Base-by-base conservation (phyloP, 2,888 invertebrate species). In the Epinotia nisella region DNA sequence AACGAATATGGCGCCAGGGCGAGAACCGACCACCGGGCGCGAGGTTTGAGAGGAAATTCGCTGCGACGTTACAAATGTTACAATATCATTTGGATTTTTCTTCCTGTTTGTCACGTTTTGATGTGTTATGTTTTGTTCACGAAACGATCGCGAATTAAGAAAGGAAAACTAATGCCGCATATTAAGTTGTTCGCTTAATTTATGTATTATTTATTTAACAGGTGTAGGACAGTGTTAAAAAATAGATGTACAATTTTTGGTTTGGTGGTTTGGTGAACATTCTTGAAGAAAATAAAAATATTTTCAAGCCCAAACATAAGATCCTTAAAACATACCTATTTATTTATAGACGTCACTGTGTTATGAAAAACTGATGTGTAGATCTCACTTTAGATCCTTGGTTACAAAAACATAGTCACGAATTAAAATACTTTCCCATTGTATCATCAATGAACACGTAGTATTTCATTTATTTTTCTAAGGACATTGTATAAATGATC, bases 11-110 rank as follows among this genome's bases (percentile, higher is more conserved):
- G 70, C 53, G 39, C 55, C 39, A n/a, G 17, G 15, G 56, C 24
- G 41, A 59, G 51, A 41, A 3, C 15, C 39, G 92, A 91, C 91
- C 92, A 91, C 92, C 92, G 76, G 80, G 80, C 61, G 81, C 76
- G 84, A 79, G 19, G 59, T 75, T 77, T 79, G 75, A 75, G 79
- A 79, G 82, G 83, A 88, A 87, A 91, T 91, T 91, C 91, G 91
- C 88, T 92, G 86, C 89, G 86, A 90, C 91, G 92, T 90, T 88
- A 92, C 90, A 92, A 90, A 90, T 90, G 92, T 90, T 88, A 92
- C 90, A 92, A 90, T 93, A 93, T 92, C 92, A 93, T 93, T 91
- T 89, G 85, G 81, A 76, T 76, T 74, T 88, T 85, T 79, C 79
- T 84, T 87, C 86, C 85, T 84, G 79, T 77, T 75, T 72, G 76